These are phyloP conservation scores for Eriocheir sinensis DNA, from an alignment of 1,140 invertebrate species.

Conservation along the genomic window DNA sequence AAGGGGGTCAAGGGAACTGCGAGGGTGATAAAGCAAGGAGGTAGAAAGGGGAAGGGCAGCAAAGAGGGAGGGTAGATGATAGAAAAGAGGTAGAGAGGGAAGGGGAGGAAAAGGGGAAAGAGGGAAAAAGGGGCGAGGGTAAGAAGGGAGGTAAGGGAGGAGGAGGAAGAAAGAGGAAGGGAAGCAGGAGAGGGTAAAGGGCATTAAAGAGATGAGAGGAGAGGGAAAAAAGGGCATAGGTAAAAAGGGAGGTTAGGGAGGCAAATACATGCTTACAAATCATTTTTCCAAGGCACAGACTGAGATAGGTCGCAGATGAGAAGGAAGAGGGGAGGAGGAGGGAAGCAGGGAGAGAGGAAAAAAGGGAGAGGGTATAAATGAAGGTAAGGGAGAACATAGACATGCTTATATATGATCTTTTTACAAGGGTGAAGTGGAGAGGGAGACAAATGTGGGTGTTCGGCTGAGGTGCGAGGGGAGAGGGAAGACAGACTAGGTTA, in stretches of 20 bases:
- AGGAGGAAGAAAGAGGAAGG: neutral
- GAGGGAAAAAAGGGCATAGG: neutral
- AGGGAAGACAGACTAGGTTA: neutral
- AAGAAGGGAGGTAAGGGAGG: neutral
- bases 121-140: neutral
- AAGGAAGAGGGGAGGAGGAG: no score
- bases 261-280: no score
- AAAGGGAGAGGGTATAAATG: neutral
- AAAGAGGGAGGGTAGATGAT: neutral
- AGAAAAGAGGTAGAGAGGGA: no score
- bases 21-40: no score
- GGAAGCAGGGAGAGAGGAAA: neutral
- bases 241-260: neutral
- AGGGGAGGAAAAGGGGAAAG: neutral
- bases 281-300: neutral
- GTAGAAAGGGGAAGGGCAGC: neutral
- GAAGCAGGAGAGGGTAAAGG: no score
- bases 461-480: neutral
- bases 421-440: neutral
- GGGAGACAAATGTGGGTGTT: neutral
- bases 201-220: no score
- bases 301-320: neutral
- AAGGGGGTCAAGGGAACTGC: no score
- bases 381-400: neutral
- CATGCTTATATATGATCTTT: constrained; percentile 16